phyloP scores from a whole-genome alignment of 2,797 vertebrate genomes.

The Macrochelys suwanniensis region DNA sequence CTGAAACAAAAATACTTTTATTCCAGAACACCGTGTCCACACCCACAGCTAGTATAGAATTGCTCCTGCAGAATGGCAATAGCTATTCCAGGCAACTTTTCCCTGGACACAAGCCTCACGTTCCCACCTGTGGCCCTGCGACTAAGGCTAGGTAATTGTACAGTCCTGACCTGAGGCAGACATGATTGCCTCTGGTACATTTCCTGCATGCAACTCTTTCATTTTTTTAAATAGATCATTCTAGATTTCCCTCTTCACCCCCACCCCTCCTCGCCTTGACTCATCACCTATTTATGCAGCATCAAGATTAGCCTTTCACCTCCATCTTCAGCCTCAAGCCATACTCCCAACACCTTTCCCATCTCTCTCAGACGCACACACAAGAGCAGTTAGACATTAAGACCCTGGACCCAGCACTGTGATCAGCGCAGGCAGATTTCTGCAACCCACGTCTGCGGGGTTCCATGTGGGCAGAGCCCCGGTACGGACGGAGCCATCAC shows the following conservation, averaged over 20 bases:
- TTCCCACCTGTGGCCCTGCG: not conserved
- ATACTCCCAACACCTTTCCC: not conserved
- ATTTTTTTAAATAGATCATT: not conserved
- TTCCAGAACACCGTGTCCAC: not conserved
- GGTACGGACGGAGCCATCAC: not conserved
- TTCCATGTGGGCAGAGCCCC: not conserved
- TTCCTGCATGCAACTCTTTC: fast-evolving
- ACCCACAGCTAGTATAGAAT: not conserved
- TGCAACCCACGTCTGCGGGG: not conserved
- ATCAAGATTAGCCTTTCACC: not conserved
- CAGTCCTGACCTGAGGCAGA: not conserved
- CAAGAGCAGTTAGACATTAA: not conserved
- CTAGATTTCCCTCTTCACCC: not conserved
- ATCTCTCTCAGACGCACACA: not conserved
- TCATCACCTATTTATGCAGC: not conserved
- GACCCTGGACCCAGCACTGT: not conserved
- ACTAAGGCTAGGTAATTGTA: not conserved
- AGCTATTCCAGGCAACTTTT: not conserved
- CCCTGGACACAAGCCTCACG: fast-evolving
- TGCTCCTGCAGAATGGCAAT: not conserved
- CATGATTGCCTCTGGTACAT: not conserved
- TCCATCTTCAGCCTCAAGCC: not conserved
- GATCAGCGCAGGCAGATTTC: not conserved
- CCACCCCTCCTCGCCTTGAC: not conserved
- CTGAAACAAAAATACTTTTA: not conserved